Evolutionary conservation across 2,888 invertebrate genomes (phyloP).

Genomic region (Drepanosiphum platanoidis): DNA sequence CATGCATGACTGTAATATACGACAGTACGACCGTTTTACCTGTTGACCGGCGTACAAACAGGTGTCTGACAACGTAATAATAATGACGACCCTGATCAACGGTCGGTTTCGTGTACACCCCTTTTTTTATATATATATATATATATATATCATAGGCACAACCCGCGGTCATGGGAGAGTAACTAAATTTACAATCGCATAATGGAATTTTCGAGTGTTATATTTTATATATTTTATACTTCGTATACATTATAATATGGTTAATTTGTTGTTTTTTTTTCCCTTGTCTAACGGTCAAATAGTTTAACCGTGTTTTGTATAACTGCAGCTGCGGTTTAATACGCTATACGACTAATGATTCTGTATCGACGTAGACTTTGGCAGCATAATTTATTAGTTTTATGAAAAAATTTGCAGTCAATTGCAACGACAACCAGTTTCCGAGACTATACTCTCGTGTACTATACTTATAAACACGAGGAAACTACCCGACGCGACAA

Average conservation of each 20-base stretch:
- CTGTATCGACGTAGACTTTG: too few species aligned
- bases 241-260: too few species aligned
- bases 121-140: too few species aligned
- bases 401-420: too few species aligned
- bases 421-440: too few species aligned
- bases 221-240: background rate
- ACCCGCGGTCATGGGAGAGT: constrained; percentile 50
- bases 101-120: constrained; percentile 51
- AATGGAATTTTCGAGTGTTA: constrained; percentile 19
- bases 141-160: background rate
- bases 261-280: constrained; percentile 1
- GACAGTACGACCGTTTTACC: constrained; percentile 42
- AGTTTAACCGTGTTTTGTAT: background rate
- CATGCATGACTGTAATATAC: background rate
- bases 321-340: too few species aligned
- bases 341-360: too few species aligned
- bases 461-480: background rate
- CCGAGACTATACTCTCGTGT: too few species aligned
- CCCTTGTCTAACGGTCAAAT: constrained; percentile 39
- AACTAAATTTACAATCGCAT: constrained; percentile 5
- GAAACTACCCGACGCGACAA: background rate
- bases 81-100: constrained; percentile 39
- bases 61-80: constrained; percentile 57
- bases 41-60: constrained; percentile 38
- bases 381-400: too few species aligned